Percentiles rank a stretch among this genome's conserved stretches.
These are phyloP conservation scores for Plagodis dolabraria DNA, from an alignment of 2,888 invertebrate genomes.

Conservation along the genomic window DNA sequence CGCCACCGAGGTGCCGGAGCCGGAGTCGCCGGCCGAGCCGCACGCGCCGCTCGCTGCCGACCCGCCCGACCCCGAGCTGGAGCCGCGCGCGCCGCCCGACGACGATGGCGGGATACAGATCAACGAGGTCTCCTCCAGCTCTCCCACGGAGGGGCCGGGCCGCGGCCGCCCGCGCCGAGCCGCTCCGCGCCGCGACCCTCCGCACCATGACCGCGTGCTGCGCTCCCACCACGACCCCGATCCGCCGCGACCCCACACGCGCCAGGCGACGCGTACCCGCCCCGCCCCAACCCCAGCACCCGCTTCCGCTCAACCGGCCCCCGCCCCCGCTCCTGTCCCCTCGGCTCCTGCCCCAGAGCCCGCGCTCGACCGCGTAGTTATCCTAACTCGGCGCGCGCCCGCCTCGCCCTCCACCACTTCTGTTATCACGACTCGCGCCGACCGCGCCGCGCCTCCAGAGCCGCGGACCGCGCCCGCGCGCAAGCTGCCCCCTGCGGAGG, in stretches of 20 bases:
- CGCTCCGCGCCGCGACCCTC: conserved; percentile 43
- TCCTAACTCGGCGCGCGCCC: conserved; percentile 61
- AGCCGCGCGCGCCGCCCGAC: conserved; percentile 29
- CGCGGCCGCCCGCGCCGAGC: conserved; percentile 56
- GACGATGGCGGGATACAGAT: conserved; percentile 85
- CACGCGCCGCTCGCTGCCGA: conserved; percentile 32
- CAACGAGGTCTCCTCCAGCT: conserved; percentile 88
- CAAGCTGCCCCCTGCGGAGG: conserved; percentile 9
- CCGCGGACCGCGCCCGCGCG: conserved; percentile 22
- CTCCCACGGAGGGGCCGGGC: conserved; percentile 74
- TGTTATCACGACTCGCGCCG: conserved; percentile 44
- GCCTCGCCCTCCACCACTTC: conserved; percentile 36
- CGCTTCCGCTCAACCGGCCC: conserved; percentile 38
- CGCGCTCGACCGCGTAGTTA: conserved; percentile 64
- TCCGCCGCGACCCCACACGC: conserved; percentile 60
- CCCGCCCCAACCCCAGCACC: conserved; percentile 31
- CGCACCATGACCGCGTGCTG: conserved; percentile 66
- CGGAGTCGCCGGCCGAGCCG: conserved; percentile 31
- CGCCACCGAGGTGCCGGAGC: conserved; percentile 29
- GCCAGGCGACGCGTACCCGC: conserved; percentile 51
- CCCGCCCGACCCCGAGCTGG: conserved; percentile 32
- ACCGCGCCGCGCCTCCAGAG: conserved; percentile 21
- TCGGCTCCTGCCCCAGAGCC: conserved; percentile 41
- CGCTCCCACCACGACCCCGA: conserved; percentile 74
- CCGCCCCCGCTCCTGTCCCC: conserved; percentile 67